Evolutionary conservation across 2,888 invertebrate genomes (phyloP).

Genomic region (Gnatocerus cornutus): DNA sequence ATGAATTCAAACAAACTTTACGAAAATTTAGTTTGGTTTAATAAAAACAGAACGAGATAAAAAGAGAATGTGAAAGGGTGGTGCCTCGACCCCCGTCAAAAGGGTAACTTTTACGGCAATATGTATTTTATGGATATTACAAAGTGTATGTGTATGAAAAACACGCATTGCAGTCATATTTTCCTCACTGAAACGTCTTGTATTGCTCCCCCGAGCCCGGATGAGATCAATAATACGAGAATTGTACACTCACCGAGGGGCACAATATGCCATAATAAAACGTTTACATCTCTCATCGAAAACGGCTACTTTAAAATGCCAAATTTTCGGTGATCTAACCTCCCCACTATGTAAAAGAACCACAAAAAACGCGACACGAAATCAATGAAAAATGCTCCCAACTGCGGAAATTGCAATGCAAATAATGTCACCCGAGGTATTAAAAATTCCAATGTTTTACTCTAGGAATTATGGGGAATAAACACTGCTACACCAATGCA

Average conservation of each 20-base stretch:
- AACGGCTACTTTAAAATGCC: slow-evolving; percentile 13
- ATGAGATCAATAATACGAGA: slow-evolving; percentile 66
- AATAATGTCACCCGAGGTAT: too few species aligned
- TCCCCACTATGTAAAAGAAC: not conserved
- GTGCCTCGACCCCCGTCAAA: slow-evolving; percentile 56
- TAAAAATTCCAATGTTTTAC: not conserved
- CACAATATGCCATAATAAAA: slow-evolving; percentile 42
- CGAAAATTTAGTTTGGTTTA: slow-evolving; percentile 69
- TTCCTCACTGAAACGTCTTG: slow-evolving; percentile 64
- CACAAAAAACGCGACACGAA: not conserved
- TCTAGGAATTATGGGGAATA: not conserved
- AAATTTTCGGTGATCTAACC: not conserved
- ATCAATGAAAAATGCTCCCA: not conserved
- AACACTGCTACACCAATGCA: too few species aligned
- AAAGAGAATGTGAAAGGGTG: slow-evolving; percentile 59
- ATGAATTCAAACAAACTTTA: slow-evolving; percentile 70
- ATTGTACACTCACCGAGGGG: slow-evolving; percentile 57
- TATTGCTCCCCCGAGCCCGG: slow-evolving; percentile 64
- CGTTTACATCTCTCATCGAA: slow-evolving; percentile 36
- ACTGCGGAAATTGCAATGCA: not conserved
- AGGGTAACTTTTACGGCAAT: slow-evolving; percentile 67
- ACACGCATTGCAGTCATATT: slow-evolving; percentile 67
- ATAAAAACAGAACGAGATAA: slow-evolving; percentile 68
- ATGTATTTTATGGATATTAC: slow-evolving; percentile 69
- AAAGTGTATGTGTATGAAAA: slow-evolving; percentile 67